Conservation (phyloP, 2,113 vertebrate genomes). For the Nestor notabilis region DNA sequence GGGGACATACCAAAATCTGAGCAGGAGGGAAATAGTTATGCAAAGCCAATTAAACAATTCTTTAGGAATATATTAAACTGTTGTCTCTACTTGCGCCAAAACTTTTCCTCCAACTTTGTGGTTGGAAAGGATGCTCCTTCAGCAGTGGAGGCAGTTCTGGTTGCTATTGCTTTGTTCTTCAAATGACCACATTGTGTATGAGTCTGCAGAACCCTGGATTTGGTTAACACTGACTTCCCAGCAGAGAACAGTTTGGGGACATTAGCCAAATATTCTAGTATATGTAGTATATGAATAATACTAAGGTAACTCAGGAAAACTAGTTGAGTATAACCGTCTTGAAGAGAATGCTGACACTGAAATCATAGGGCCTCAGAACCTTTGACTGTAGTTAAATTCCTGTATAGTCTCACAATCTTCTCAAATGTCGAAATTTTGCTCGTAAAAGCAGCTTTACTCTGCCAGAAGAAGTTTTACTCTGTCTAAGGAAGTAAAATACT, state of each 20-base stretch:
- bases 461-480: not conserved
- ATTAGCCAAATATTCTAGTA: not conserved
- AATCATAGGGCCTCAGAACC: not conserved
- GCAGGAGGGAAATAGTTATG: not conserved
- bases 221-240: not conserved
- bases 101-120: not conserved
- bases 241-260: not conserved
- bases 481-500: not conserved
- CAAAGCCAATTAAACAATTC: not conserved
- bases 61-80: not conserved
- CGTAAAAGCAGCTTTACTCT: not conserved
- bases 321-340: not conserved
- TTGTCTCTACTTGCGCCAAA: slow-evolving; percentile 1
- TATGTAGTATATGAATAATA: not conserved
- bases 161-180: not conserved
- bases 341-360: not conserved
- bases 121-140: not conserved
- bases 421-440: not conserved
- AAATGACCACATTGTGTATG: not conserved
- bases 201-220: not conserved
- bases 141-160: not conserved
- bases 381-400: not conserved
- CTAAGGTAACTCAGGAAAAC: not conserved
- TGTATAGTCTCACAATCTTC: not conserved
- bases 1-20: not conserved